A percentile compares a stretch with the other conserved stretches of the same genome.
phyloP scores from a whole-genome alignment of 2,888 invertebrate species.

The Epinotia brunnichana region DNA sequence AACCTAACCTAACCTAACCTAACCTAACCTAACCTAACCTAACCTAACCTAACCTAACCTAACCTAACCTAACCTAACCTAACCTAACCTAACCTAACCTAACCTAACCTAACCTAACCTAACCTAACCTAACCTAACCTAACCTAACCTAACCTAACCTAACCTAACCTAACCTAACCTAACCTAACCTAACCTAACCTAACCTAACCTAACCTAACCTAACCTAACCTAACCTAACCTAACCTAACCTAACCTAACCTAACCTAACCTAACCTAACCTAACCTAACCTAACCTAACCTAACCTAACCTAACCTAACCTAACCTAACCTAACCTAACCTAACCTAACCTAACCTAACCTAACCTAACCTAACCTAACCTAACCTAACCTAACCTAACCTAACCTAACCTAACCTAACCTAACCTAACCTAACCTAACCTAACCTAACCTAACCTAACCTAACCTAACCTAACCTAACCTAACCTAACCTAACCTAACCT shows the following conservation, averaged over 20 bases:
- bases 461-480: slow-evolving; percentile 46
- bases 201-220: slow-evolving; percentile 39
- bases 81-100: slow-evolving; percentile 18
- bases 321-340: slow-evolving; percentile 39
- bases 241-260: slow-evolving; percentile 40
- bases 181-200: slow-evolving; percentile 39
- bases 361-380: slow-evolving; percentile 40
- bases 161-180: slow-evolving; percentile 39
- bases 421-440: slow-evolving; percentile 46
- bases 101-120: slow-evolving; percentile 39
- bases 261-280: slow-evolving; percentile 39
- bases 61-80: slow-evolving; percentile 30
- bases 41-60: slow-evolving; percentile 30
- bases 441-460: slow-evolving; percentile 47
- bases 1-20: too few species aligned
- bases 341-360: slow-evolving; percentile 39
- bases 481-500: slow-evolving; percentile 45
- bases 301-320: slow-evolving; percentile 39
- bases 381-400: slow-evolving; percentile 45
- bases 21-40: slow-evolving; percentile 20
- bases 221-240: slow-evolving; percentile 39
- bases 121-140: slow-evolving; percentile 38
- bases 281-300: slow-evolving; percentile 40
- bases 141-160: slow-evolving; percentile 39
- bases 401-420: slow-evolving; percentile 47